Base-by-base conservation (phyloP, 2,888 invertebrate species). In the Euphydryas editha region DNA sequence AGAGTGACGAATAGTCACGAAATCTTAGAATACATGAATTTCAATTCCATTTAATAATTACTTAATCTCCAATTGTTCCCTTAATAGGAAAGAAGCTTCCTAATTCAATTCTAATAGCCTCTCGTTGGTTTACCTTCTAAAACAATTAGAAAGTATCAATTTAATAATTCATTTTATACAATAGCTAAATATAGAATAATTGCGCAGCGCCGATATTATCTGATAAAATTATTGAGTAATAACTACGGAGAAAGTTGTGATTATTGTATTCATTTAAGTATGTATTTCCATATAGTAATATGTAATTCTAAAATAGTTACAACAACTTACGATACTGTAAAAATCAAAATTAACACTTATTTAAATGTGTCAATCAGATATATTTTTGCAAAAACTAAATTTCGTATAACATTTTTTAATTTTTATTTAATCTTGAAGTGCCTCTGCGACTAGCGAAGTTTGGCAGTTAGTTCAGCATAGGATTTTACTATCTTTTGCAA, bases 61-160 rank as follows among this genome's bases (percentile, higher is more conserved):
- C n/a, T 6, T 44, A 44, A 44, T 6, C 42, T 3, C 15, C 42
- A 15, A 44, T 5, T 44, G 2, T 39, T 11, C 5, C 6, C 42
- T 6, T n/a, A n/a, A 39, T 39, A n/a, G 15, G 42, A 44, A 15
- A 15, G 42, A 18, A 17, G 54, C 17, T 10, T 54, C 18, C 2
- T 6, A 47, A n/a, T 18, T 0, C 2, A 47, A 1, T 18, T 18
- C 20, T 10, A n/a, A 18, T 20, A 1, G 7, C 10, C 47, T 47
- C 10, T 18, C 17, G 17, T 4, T 36, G n/a, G 10, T 30, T 1
- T 30, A 30, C n/a, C 54, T 30, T 17, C 54, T 17, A 54, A 6
- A 54, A n/a, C 30, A 54, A 54, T 54, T 54, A 54, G 54, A 54
- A 54, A 54, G 54, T 54, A 36, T 54, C 30, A 30, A 54, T 54